Conservation (phyloP, 2,113 vertebrate species). For the Bubalus kerabau region DNA sequence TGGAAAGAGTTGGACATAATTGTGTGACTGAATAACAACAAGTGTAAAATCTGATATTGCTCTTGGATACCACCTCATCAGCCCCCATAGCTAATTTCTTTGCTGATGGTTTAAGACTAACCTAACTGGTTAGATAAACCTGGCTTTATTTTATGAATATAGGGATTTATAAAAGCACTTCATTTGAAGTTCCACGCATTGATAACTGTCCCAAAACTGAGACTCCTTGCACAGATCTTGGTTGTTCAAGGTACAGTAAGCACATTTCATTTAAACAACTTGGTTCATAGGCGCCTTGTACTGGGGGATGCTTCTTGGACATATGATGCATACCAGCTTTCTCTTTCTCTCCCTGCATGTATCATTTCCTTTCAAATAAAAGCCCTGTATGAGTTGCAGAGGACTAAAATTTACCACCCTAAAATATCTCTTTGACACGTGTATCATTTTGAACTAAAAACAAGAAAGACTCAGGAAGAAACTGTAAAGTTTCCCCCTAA, state of each 20-base stretch:
- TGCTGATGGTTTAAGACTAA: neutral
- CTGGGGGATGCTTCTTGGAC: neutral
- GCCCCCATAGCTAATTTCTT: neutral
- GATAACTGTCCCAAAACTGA: neutral
- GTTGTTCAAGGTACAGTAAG: neutral
- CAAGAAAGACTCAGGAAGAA: neutral
- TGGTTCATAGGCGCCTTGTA: neutral
- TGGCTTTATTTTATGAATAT: neutral
- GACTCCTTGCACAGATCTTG: neutral
- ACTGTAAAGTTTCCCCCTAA: neutral
- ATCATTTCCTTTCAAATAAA: neutral
- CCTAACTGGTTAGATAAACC: neutral
- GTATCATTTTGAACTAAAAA: neutral
- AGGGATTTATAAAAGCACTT: neutral
- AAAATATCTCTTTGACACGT: neutral
- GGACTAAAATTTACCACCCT: neutral
- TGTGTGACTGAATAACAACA: neutral
- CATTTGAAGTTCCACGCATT: neutral
- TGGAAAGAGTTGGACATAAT: neutral
- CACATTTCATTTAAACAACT: neutral
- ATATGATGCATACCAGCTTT: neutral
- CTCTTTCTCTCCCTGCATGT: neutral
- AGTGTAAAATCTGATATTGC: neutral
- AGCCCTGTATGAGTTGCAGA: neutral
- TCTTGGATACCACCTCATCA: too few species aligned